Conservation (phyloP, 2,797 vertebrate species). For the Columba guinea region DNA sequence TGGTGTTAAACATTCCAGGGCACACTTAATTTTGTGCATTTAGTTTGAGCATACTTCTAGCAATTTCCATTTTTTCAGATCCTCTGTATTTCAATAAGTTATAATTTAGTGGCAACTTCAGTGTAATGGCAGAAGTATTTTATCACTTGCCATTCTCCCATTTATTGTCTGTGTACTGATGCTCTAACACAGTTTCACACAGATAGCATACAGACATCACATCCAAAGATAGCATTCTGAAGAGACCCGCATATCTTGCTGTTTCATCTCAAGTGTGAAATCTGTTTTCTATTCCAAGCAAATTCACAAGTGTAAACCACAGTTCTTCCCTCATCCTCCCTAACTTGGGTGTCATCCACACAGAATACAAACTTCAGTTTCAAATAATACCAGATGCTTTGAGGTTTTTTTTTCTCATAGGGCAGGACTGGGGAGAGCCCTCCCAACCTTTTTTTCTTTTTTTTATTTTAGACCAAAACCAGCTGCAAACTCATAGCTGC, state of each 20-base stretch:
- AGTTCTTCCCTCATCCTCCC: background rate
- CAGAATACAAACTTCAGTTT: background rate
- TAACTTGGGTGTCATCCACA: background rate
- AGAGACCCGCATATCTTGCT: background rate
- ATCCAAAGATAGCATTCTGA: background rate
- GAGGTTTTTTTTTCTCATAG: background rate
- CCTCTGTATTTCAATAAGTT: background rate
- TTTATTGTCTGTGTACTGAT: background rate
- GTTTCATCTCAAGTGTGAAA: background rate
- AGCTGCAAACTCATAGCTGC: background rate
- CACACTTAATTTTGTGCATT: background rate
- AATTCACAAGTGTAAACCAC: background rate
- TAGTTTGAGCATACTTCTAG: background rate
- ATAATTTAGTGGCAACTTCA: background rate
- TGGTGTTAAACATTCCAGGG: background rate
- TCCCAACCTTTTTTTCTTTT: background rate
- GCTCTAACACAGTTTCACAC: background rate
- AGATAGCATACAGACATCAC: background rate
- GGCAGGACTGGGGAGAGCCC: background rate
- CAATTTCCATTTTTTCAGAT: background rate
- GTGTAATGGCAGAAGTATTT: background rate
- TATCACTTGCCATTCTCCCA: background rate
- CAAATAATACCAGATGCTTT: background rate
- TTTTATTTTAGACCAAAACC: background rate
- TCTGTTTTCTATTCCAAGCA: background rate